These are phyloP conservation scores for Eumacrocentrus americanus DNA, from an alignment of 2,888 invertebrate species.

Conservation along the genomic window DNA sequence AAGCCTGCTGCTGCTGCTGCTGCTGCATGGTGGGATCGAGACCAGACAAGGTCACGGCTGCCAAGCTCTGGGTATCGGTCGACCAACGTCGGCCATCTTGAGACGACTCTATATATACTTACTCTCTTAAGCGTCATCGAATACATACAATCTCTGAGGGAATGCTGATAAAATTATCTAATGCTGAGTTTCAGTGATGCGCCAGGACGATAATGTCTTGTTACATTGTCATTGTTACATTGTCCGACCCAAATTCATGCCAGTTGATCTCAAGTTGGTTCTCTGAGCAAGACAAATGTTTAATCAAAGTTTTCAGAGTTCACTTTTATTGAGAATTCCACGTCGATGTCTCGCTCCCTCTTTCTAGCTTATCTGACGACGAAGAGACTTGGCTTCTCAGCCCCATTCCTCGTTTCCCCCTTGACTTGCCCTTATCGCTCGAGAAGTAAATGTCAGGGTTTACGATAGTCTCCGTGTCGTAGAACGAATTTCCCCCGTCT, in stretches of 20 bases:
- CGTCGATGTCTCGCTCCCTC: too few species aligned
- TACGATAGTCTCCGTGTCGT: conserved; percentile 24
- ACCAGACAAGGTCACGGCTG: conserved; percentile 61
- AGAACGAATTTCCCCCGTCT: conserved; percentile 3
- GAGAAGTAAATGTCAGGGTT: conserved; percentile 25
- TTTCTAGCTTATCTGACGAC: too few species aligned
- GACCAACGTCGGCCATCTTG: conserved; percentile 53
- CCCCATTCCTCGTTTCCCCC: conserved; percentile 10
- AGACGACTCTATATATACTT: conserved; percentile 30
- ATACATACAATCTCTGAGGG: neutral
- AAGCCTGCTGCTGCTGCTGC: too few species aligned
- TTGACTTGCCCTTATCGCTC: conserved; percentile 18
- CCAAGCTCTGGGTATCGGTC: conserved; percentile 42
- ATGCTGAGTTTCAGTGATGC: too few species aligned
- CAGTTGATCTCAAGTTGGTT: too few species aligned
- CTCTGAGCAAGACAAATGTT: too few species aligned
- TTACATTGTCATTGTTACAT: too few species aligned
- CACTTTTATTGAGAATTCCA: too few species aligned
- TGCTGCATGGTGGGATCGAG: conserved; percentile 44
- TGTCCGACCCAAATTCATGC: too few species aligned
- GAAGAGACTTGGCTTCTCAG: too few species aligned
- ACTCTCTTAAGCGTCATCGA: conserved; percentile 41
- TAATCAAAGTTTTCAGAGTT: too few species aligned
- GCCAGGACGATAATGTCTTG: too few species aligned
- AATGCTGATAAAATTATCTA: neutral